Percentiles rank a stretch among this genome's conserved stretches.
phyloP scores from a whole-genome alignment of 2,113 vertebrate genomes.

The Puffinus mauretanicus region DNA sequence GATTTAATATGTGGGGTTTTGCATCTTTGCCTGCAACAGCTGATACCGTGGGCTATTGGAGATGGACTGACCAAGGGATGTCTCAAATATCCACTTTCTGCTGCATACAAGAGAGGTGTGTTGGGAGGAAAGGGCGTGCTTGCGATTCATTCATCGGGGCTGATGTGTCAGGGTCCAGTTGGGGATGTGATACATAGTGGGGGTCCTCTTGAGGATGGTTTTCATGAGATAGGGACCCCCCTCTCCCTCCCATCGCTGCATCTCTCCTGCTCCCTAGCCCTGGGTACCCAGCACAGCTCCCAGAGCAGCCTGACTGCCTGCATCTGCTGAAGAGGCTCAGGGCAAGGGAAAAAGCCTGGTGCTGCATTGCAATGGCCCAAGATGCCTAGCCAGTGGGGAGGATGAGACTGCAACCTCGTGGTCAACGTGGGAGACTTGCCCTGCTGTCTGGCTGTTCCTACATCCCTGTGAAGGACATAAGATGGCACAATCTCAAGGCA shows the following conservation, averaged over 20 bases:
- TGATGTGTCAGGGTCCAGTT: background rate
- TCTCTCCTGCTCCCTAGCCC: background rate
- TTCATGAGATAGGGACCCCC: background rate
- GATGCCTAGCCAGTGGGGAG: background rate
- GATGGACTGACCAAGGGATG: background rate
- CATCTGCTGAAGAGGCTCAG: background rate
- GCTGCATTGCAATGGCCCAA: accelerated
- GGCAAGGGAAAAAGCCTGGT: background rate
- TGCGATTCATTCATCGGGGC: accelerated
- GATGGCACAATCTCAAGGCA: background rate
- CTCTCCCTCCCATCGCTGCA: background rate
- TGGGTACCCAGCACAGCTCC: background rate
- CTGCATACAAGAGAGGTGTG: accelerated
- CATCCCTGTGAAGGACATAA: background rate
- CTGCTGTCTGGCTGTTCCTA: background rate
- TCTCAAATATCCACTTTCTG: background rate
- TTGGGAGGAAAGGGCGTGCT: accelerated
- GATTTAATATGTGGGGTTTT: background rate
- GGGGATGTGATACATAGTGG: accelerated
- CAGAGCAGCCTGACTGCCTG: background rate
- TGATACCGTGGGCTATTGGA: accelerated
- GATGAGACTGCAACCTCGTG: accelerated
- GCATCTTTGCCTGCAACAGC: background rate
- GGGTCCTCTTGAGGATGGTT: background rate
- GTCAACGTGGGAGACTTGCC: background rate